Evolutionary conservation across 1,140 invertebrate genomes (phyloP).

Genomic region (Caenorhabditis latens): DNA sequence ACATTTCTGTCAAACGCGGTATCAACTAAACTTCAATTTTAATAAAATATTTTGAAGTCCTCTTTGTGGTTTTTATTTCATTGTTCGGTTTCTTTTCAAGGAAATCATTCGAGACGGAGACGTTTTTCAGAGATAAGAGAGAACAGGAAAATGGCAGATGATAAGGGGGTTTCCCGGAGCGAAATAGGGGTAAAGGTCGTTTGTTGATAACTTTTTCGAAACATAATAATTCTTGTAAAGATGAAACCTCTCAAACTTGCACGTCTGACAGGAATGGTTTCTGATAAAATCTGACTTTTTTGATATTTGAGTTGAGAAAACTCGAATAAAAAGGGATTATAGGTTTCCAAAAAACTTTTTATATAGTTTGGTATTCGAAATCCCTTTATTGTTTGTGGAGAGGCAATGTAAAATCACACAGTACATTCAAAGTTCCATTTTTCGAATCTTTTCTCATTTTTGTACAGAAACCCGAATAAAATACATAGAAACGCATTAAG

Average conservation of each 20-base stretch:
- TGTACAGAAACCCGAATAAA: not conserved
- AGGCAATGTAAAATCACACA: too few species aligned
- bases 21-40: constrained; percentile 22
- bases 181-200: constrained; percentile 8
- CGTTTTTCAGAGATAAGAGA: not conserved
- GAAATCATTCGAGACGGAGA: not conserved
- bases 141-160: not conserved
- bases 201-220: not conserved
- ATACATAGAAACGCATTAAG: not conserved
- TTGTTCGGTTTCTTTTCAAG: not conserved
- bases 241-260: too few species aligned
- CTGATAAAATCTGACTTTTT: too few species aligned
- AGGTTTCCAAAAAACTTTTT: too few species aligned
- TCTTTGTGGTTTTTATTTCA: not conserved
- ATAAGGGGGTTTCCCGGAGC: not conserved
- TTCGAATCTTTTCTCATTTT: too few species aligned
- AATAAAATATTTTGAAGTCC: constrained; percentile 30
- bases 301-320: too few species aligned
- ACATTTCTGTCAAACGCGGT: constrained; percentile 48
- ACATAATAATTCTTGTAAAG: too few species aligned
- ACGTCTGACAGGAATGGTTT: too few species aligned
- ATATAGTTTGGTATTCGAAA: too few species aligned
- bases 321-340: too few species aligned
- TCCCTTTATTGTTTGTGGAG: too few species aligned
- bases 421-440: too few species aligned